Base-by-base conservation (phyloP, 92 coral and sea anemone species). In the Diadumene lineata region DNA sequence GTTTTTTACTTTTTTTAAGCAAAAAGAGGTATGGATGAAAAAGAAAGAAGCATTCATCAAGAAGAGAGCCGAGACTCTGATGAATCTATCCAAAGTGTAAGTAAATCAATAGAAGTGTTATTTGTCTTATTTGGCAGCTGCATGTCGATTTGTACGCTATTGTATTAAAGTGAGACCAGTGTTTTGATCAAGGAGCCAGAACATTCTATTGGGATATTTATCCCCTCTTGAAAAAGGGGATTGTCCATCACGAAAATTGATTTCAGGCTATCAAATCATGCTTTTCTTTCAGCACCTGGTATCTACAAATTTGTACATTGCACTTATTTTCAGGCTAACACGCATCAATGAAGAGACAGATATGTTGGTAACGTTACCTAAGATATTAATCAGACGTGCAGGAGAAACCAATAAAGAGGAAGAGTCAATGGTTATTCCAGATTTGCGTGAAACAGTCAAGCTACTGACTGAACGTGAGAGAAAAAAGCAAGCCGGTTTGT, bases 341-440 rank as follows among this genome's bases (percentile, higher is more conserved):
- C 81, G 85, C 46, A 82, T 88, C 13, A 84, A 83, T 34, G 90
- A 91, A 56, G 93, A 91, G 31, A 79, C 93, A 0, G 90, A 84
- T 1, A 55, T 91, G 24, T 70, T 91, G 13, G 84, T 91, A 26
- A 66, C 83, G 1, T 83, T 83, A 44, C 97, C 97, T 0, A 76
- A 77, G 61, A 85, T 77, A 17, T 71, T 88, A 66, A 43, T 88
- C 24, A 77, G 82, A 26, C 87, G 86, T 29, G 69, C 76, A 33
- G 93, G 75, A 1, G 81, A 71, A 1, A 74, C 55, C 0, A 70
- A 73, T 26, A 83, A 50, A 11, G 80, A 43, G 6, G 43, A n/a
- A 10, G 31, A 58, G 23, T 15, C 56, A 57, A 68, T 65, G 1
- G 61, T 46, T 22, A 69, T 32, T 44, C 74, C 57, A 17, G 77